Base-by-base conservation (phyloP, 2,888 invertebrate genomes). In the Drosophila pseudotalamancana region DNA sequence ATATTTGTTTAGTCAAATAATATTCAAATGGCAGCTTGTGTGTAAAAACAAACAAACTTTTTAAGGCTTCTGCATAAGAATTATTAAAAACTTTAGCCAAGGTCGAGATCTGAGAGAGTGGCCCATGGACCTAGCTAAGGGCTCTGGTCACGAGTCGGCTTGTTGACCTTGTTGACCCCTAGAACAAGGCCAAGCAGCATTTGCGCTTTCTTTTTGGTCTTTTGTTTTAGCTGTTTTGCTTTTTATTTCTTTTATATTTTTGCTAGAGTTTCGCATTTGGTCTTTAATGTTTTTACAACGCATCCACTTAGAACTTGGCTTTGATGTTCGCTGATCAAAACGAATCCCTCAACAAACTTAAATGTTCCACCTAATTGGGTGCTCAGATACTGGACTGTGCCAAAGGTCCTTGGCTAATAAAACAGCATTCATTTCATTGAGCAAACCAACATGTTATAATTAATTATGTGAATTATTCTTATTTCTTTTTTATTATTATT, bases 291-390 rank as follows among this genome's bases (percentile, higher is more conserved):
- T 77, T 72, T 50, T 45, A 55, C 68, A 87, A 65, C 74, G 72
- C 69, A 84, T 77, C 56, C 85, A 77, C 77, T 81, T 74, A 80
- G 66, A 68, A 65, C 51, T 71, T 66, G 35, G 35, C 78, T 79
- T 80, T 80, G 87, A 80, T 86, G 80, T 83, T 60, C 51, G 12
- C 48, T 74, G 62, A 70, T 74, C 70, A 53, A 74, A 63, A 59
- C 55, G 54, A 54, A 39, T 45, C 37, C 34, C 50, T 37, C 32
- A 12, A 9, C 45, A 9, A 59, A 31, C 67, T 53, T 46, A 27
- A 53, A 49, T 54, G 49, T 40, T 59, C 32, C 16, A 37, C 32
- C 46, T 73, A 70, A 73, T 70, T 72, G 70, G 68, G 14, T 16
- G 40, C 37, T 45, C 32, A 32, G 27, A 12, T 21, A 12, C 18